Conservation (phyloP, 2,113 vertebrate genomes). For the Periophthalmus modestus region DNA sequence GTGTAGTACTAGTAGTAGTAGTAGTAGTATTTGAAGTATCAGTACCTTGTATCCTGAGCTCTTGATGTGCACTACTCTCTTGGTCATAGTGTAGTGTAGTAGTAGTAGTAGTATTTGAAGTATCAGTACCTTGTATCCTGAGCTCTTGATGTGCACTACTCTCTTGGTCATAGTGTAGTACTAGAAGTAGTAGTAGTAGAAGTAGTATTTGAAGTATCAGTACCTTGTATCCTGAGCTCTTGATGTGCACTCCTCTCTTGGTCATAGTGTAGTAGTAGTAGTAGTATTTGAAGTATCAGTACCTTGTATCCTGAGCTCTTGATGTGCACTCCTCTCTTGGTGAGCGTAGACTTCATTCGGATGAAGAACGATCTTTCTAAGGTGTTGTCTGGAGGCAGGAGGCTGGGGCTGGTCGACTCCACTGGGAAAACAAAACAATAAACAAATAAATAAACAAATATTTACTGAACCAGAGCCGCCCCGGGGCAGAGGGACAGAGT, state of each 20-base stretch:
- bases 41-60: constrained; percentile 97
- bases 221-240: no score
- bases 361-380: constrained; percentile 98
- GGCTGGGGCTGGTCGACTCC: constrained; percentile 93
- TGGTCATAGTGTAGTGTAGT: constrained; percentile 79
- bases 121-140: constrained; percentile 90
- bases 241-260: no score
- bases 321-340: constrained; percentile 98
- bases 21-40: not conserved
- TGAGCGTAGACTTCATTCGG: constrained; percentile 99
- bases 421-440: constrained; percentile 67
- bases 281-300: not conserved
- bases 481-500: not conserved
- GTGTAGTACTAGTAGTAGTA: not conserved
- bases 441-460: constrained; percentile 5
- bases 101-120: not conserved
- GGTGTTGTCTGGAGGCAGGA: constrained; percentile 88
- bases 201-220: no score
- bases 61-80: constrained; percentile 99
- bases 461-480: not conserved
- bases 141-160: constrained; percentile 99
- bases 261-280: not conserved
- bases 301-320: constrained; percentile 99
- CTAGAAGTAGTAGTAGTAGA: no score
- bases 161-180: constrained; percentile 81